Conservation (phyloP, 1,140 invertebrate species). For the Micrasema longulum region DNA sequence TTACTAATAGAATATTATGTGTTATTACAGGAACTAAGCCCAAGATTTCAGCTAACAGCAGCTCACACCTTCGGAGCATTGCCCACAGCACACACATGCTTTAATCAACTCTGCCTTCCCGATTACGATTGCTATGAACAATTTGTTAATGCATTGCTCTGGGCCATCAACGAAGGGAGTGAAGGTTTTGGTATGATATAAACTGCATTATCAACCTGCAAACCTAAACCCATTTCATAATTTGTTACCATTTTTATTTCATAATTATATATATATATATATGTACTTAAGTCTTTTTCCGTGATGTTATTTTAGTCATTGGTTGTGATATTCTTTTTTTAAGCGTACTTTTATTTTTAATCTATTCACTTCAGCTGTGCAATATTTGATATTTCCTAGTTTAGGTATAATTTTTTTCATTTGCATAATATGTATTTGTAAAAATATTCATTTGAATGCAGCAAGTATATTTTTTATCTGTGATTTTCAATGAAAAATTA, state of each 20-base stretch:
- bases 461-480: too few relatives aligned
- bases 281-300: background rate
- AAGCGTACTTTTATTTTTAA: background rate
- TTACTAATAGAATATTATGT: too few relatives aligned
- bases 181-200: slow-evolving; percentile 96
- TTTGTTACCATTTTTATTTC: background rate
- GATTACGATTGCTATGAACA: slow-evolving; percentile 95
- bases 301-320: background rate
- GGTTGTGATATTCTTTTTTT: background rate
- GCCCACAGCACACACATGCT: slow-evolving; percentile 96
- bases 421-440: too few relatives aligned
- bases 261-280: background rate
- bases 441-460: too few relatives aligned
- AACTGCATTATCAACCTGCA: slow-evolving; percentile 51
- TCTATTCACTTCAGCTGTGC: too few relatives aligned
- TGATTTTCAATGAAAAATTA: too few relatives aligned
- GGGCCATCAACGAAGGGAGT: slow-evolving; percentile 94
- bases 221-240: background rate
- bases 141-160: slow-evolving; percentile 88
- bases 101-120: slow-evolving; percentile 95
- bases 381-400: too few relatives aligned
- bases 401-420: too few relatives aligned
- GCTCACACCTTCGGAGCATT: slow-evolving; percentile 90
- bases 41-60: slow-evolving; percentile 91
- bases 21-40: slow-evolving; percentile 84